Evolutionary conservation across 2,797 vertebrate genomes (phyloP), one percentile per base, ranked within the genome.

Genomic region (Thamnophis elegans): DNA sequence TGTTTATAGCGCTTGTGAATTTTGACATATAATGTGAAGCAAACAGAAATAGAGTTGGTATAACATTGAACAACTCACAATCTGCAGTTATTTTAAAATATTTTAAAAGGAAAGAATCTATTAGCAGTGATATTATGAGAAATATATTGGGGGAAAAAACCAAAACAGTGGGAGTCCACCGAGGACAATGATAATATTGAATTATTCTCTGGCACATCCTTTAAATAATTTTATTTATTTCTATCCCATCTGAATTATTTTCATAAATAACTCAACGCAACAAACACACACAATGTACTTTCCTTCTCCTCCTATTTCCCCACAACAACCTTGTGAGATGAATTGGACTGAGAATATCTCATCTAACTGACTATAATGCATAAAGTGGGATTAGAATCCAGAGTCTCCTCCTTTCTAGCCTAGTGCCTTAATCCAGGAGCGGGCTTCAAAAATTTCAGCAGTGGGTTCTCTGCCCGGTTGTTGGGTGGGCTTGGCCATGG

Each of bases 1-100:
- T 95, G 92, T 92, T 96, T 95, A 95, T 93, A 93, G 90, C 47
- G 89, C 90, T 95, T 59, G 91, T 94, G 94, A 95, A 94, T 96
- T 94, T 93, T 59, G 87, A 94, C 32, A 78, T 94, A 4, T 88
- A 91, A 90, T 92, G 58, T 89, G 56, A 22, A 68, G 91, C 96
- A 92, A 88, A 93, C 36, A 92, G 62, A 68, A 1, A 25, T 62
- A 89, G 60, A 85, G 85, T 11, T 92, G 94, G 42, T 96, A 53
- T 91, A 93, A 92, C 91, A 91, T 90, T 91, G 92, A 95, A 95
- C 88, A 90, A 90, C 88, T 93, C 65, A 42, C 14, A 56, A 53
- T 94, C 90, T 95, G 78, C n/a, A 90, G 87, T 55, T 92, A 89
- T 93, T 93, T 89, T 91, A 90, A 94, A 89, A 88, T 47, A 28